A percentile compares a stretch with the other conserved stretches of the same genome.
Conservation (phyloP, 2,113 vertebrate species). For the Ploceus nigricollis region DNA sequence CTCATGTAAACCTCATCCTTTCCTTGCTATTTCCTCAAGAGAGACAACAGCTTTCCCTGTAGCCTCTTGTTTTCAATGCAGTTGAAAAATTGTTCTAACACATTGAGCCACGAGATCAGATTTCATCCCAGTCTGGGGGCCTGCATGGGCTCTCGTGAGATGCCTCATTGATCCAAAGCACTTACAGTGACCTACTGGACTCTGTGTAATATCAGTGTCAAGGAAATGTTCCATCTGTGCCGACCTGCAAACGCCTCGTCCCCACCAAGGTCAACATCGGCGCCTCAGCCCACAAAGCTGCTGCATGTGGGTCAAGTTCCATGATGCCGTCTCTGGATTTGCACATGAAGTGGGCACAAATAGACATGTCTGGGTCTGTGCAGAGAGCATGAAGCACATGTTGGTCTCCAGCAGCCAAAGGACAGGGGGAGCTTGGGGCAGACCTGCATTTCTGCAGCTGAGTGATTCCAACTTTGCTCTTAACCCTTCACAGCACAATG, state of each 20-base stretch:
- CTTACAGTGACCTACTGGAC: constrained; percentile 50
- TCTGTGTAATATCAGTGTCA: background rate
- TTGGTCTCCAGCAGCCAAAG: background rate
- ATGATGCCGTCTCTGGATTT: accelerated
- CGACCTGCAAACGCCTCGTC: accelerated
- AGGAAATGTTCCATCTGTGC: constrained; percentile 56
- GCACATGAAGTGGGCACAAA: background rate
- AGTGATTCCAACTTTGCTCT: background rate
- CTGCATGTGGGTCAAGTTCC: background rate
- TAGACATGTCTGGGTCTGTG: accelerated
- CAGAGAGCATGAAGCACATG: background rate
- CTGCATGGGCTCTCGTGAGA: background rate
- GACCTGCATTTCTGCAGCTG: background rate
- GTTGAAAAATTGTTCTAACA: constrained; percentile 57
- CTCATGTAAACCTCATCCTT: background rate
- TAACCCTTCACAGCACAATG: background rate
- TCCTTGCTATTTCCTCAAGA: constrained; percentile 7
- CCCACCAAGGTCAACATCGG: background rate
- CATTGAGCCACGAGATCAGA: background rate
- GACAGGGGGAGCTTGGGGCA: background rate
- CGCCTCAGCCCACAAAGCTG: background rate
- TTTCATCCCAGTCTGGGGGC: constrained; percentile 33
- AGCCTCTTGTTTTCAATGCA: constrained; percentile 43
- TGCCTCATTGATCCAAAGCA: constrained; percentile 60
- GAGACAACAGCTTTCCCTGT: background rate